A percentile compares a stretch with the other conserved stretches of the same genome.
Evolutionary conservation across 1,140 invertebrate species (phyloP).

Genomic region (Drosophila baimaii): DNA sequence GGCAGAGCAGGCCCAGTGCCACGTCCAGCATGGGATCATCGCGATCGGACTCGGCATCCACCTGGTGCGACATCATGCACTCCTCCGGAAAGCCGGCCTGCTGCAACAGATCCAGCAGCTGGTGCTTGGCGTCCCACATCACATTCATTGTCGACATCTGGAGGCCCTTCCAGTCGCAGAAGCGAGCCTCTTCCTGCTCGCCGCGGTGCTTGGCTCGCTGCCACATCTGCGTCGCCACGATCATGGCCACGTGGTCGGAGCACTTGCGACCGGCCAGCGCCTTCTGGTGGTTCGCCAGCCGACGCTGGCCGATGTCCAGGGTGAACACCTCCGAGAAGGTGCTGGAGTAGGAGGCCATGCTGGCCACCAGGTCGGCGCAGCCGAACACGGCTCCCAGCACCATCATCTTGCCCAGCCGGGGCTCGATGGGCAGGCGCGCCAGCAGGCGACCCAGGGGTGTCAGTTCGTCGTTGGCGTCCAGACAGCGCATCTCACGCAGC

Average conservation of each 20-base stretch:
- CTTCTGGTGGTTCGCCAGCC: conserved; percentile 91
- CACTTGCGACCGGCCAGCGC: conserved; percentile 93
- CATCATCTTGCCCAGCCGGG: conserved; percentile 97
- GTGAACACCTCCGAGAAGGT: conserved; percentile 96
- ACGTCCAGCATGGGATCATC: conserved; percentile 93
- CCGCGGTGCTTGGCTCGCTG: conserved; percentile 90
- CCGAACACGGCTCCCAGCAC: conserved; percentile 94
- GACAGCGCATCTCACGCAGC: conserved; percentile 92
- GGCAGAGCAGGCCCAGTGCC: conserved; percentile 93
- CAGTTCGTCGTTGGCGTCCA: conserved; percentile 93
- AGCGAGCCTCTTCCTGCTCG: conserved; percentile 91
- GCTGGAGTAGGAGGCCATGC: conserved; percentile 96
- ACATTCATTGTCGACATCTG: conserved; percentile 94
- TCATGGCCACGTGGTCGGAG: conserved; percentile 97
- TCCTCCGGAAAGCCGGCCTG: conserved; percentile 95
- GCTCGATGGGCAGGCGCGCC: conserved; percentile 96
- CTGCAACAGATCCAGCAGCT: conserved; percentile 92
- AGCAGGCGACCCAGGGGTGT: conserved; percentile 96
- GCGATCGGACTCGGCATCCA: conserved; percentile 91
- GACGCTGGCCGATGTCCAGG: conserved; percentile 87
- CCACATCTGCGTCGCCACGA: conserved; percentile 96
- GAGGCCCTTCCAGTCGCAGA: conserved; percentile 96
- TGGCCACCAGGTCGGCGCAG: conserved; percentile 94
- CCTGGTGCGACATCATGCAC: conserved; percentile 89
- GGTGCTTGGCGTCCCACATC: conserved; percentile 96